Conservation (phyloP, 2,888 invertebrate genomes). For the Diachrysia chrysitis region DNA sequence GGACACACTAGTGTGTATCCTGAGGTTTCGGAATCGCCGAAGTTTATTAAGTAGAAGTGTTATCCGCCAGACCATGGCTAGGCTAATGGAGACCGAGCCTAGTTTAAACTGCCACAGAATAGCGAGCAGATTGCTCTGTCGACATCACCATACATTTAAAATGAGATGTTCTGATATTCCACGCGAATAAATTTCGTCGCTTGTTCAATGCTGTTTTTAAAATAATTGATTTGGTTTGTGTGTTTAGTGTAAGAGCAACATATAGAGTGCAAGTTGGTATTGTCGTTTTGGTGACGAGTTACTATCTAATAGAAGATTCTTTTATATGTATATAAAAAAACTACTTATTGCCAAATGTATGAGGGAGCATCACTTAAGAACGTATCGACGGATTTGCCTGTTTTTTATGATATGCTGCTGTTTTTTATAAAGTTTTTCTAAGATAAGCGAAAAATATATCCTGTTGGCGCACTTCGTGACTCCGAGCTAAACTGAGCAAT, state of each 20-base stretch:
- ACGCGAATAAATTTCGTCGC: neutral
- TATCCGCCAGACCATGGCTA: neutral
- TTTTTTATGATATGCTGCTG: too few species aligned
- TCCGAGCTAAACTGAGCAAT: too few species aligned
- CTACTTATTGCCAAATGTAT: too few species aligned
- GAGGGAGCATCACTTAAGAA: too few species aligned
- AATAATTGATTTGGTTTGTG: neutral
- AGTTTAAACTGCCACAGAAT: conserved; percentile 6
- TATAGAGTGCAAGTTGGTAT: too few species aligned
- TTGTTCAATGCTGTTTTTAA: neutral
- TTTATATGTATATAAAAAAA: too few species aligned
- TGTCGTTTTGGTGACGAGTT: neutral
- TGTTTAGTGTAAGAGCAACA: neutral
- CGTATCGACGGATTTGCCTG: too few species aligned
- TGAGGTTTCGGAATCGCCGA: neutral
- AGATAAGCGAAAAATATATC: too few species aligned
- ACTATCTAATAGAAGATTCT: too few species aligned
- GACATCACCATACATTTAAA: conserved; percentile 7
- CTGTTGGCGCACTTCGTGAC: too few species aligned
- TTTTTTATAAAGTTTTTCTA: too few species aligned
- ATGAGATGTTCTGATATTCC: conserved; percentile 8
- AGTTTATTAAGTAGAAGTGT: conserved; percentile 6
- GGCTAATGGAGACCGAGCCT: conserved; percentile 2
- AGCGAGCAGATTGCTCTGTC: neutral
- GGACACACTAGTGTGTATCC: too few species aligned